A percentile compares a stretch with the other conserved stretches of the same genome.
These are phyloP conservation scores for Cosmia pyralina DNA, from an alignment of 2,888 invertebrate genomes.

Conservation along the genomic window DNA sequence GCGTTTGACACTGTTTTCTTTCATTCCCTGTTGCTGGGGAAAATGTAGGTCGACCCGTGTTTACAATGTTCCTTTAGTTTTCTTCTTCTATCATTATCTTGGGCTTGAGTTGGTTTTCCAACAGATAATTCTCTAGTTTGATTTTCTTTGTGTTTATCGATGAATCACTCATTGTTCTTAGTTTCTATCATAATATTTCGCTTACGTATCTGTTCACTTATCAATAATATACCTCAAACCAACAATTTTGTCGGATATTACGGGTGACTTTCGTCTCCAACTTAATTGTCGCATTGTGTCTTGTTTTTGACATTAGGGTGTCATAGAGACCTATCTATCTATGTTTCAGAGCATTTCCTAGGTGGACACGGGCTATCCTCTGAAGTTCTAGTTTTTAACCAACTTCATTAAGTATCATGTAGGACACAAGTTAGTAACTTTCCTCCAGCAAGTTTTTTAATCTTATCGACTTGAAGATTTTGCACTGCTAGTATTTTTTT, in stretches of 20 bases:
- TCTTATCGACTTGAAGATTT: neutral
- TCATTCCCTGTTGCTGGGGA: constrained; percentile 33
- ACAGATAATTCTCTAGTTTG: constrained; percentile 11
- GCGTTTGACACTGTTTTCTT: constrained; percentile 52
- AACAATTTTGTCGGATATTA: no score
- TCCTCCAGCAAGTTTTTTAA: neutral
- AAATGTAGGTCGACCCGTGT: constrained; percentile 53
- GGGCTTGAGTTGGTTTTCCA: constrained; percentile 22
- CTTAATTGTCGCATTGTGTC: neutral
- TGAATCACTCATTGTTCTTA: constrained; percentile 15
- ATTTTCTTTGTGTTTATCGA: constrained; percentile 17
- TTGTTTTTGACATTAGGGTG: no score
- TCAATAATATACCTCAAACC: neutral
- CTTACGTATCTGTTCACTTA: neutral
- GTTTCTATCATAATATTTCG: neutral
- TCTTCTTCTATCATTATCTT: constrained; percentile 28
- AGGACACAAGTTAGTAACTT: neutral
- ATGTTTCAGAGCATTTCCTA: neutral
- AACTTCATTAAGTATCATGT: no score
- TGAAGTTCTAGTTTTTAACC: neutral
- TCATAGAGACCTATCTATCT: neutral
- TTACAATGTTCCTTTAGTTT: constrained; percentile 39
- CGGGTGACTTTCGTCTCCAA: no score
- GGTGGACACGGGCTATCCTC: no score
- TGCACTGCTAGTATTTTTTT: neutral